These are phyloP conservation scores for Holacanthus passer DNA, from an alignment of 2,113 vertebrate genomes.

Conservation along the genomic window DNA sequence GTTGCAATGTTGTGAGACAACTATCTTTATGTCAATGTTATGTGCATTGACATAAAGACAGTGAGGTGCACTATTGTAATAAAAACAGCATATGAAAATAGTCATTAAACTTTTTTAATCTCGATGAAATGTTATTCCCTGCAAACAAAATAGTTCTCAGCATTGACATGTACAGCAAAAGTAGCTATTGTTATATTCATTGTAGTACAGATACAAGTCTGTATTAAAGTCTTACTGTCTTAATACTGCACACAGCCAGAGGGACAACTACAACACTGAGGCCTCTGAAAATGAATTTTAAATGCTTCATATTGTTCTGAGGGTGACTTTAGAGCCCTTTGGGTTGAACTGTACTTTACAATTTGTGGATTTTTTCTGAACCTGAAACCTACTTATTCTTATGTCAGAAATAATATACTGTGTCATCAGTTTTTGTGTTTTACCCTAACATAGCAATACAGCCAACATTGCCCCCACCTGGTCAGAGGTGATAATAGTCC, in stretches of 20 bases:
- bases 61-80: background rate
- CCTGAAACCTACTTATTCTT: background rate
- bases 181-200: background rate
- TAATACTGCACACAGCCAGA: background rate
- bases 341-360: conserved; percentile 16
- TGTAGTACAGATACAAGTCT: background rate
- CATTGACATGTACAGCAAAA: background rate
- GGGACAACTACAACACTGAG: background rate
- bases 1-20: too few relatives aligned
- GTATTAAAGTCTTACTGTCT: too few relatives aligned
- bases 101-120: conserved; percentile 16
- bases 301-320: background rate
- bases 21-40: too few relatives aligned
- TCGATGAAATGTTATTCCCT: background rate
- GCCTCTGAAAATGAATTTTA: background rate
- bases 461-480: conserved; percentile 70
- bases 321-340: background rate
- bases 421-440: background rate
- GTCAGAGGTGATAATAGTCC: conserved; percentile 44
- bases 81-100: background rate
- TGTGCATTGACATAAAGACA: background rate
- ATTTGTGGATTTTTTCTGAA: background rate
- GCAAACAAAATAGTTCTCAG: background rate
- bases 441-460: background rate
- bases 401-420: background rate